phyloP scores from a whole-genome alignment of 2,797 vertebrate genomes.

The Phoebastria nigripes region DNA sequence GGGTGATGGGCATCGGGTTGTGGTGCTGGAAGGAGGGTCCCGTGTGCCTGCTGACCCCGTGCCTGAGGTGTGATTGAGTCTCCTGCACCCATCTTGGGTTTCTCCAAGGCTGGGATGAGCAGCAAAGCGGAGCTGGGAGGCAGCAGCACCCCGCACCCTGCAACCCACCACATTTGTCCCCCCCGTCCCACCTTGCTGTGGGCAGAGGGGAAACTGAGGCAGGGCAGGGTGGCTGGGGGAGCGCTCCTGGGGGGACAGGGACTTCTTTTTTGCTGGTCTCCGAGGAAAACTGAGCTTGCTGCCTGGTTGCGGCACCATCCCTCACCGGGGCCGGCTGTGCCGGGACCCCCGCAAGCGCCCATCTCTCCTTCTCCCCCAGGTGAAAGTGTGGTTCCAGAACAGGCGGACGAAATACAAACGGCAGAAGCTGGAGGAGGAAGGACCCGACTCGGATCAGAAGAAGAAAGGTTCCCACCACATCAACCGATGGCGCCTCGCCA shows the following conservation, averaged over 20 bases:
- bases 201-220: not conserved
- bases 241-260: fast-evolving
- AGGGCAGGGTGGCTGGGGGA: not conserved
- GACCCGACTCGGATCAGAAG: slow-evolving; percentile 93
- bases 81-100: fast-evolving
- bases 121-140: not conserved
- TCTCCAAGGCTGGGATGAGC: not conserved
- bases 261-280: not conserved
- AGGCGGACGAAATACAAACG: slow-evolving; percentile 96
- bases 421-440: slow-evolving; percentile 97
- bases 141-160: not conserved
- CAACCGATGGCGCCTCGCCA: slow-evolving; percentile 96
- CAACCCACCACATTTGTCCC: fast-evolving
- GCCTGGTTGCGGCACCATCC: fast-evolving
- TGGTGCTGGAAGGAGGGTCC: not conserved
- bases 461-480: slow-evolving; percentile 98
- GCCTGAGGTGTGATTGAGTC: fast-evolving
- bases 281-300: fast-evolving
- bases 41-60: fast-evolving
- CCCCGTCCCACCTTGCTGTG: fast-evolving
- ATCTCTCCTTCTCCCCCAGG: slow-evolving; percentile 71
- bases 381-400: slow-evolving; percentile 99
- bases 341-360: fast-evolving
- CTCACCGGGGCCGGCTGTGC: fast-evolving
- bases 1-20: fast-evolving